phyloP scores from a whole-genome alignment of 2,113 vertebrate genomes.

The Dromas ardeola region DNA sequence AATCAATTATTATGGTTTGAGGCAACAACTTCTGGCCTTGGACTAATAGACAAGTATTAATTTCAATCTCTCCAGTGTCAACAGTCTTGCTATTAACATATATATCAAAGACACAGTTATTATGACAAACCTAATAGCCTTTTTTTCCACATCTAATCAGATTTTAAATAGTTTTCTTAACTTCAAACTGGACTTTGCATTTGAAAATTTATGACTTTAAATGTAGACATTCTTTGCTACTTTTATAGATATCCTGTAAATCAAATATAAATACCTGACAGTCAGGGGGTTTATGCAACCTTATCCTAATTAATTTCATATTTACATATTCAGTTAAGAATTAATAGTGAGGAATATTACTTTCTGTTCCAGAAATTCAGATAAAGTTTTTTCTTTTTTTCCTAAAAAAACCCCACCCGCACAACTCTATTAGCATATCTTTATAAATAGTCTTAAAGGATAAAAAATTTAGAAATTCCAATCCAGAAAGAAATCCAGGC shows the following conservation, averaged over 20 bases:
- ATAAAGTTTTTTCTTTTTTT: background rate
- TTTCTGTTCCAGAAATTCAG: background rate
- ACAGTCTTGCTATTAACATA: constrained; percentile 62
- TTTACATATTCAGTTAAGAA: background rate
- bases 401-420: background rate
- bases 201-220: background rate
- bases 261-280: background rate
- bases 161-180: background rate
- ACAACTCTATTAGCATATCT: background rate
- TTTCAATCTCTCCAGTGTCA: constrained; percentile 61
- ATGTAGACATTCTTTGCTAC: background rate
- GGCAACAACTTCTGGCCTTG: constrained; percentile 61
- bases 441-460: background rate
- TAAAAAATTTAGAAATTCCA: background rate
- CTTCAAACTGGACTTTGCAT: background rate
- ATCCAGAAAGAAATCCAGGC: background rate
- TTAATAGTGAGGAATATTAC: background rate
- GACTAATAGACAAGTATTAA: constrained; percentile 68
- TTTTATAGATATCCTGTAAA: background rate
- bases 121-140: constrained; percentile 12
- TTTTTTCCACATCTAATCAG: background rate
- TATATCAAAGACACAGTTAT: constrained; percentile 29
- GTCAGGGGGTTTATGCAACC: background rate
- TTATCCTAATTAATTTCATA: background rate
- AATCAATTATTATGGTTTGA: constrained; percentile 75